Percentiles rank a stretch among this genome's conserved stretches.
Evolutionary conservation across 2,888 invertebrate genomes (phyloP).

Genomic region (Minunthozetes semirufus): DNA sequence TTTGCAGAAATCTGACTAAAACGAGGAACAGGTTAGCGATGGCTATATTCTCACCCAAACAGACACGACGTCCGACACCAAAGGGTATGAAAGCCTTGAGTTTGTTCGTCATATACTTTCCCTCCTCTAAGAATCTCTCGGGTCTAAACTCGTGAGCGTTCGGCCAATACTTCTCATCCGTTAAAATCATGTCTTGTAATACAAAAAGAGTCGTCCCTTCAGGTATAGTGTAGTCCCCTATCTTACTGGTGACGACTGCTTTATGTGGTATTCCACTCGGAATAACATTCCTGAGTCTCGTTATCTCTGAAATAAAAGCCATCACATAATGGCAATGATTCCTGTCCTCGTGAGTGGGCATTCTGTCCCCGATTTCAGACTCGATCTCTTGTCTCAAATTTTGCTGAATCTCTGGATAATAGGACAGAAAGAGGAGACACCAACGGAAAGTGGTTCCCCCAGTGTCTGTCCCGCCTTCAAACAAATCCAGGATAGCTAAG

Average conservation of each 20-base stretch:
- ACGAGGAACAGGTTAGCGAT: neutral
- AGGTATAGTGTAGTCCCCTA: neutral
- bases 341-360: neutral
- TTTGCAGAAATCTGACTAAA: conserved; percentile 12
- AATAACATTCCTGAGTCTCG: neutral
- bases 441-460: neutral
- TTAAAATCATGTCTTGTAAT: neutral
- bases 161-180: neutral
- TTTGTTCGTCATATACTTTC: neutral
- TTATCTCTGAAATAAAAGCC: conserved; percentile 13
- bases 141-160: conserved; percentile 13
- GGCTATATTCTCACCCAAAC: conserved; percentile 28
- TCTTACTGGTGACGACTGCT: neutral
- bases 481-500: neutral
- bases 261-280: neutral
- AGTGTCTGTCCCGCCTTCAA: neutral
- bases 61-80: conserved; percentile 15
- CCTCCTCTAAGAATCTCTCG: conserved; percentile 14
- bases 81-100: conserved; percentile 22
- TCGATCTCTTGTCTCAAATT: conserved; percentile 9
- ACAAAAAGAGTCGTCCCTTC: neutral
- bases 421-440: neutral
- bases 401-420: conserved; percentile 1
- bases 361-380: neutral
- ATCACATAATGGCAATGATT: conserved; percentile 1